Base-by-base conservation (phyloP, 2,888 invertebrate species). In the Oxyteleia sp. region DNA sequence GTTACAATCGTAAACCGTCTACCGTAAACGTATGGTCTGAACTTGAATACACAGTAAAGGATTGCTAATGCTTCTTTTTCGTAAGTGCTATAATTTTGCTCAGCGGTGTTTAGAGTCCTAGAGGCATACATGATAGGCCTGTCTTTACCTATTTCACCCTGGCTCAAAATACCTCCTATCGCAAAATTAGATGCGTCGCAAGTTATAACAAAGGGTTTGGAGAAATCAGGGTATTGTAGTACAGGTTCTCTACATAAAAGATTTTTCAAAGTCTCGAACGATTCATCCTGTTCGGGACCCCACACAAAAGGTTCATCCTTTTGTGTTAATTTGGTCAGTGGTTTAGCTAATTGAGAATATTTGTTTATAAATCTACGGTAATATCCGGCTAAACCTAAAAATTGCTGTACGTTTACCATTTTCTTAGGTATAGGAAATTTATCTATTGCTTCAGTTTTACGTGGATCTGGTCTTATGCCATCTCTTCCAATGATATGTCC, bases 161-260 rank as follows among this genome's bases (percentile, higher is more conserved):
- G 38, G n/a, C 38, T 38, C 3, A 38, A 4, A 13, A 38, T 38
- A 38, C 38, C 38, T 38, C 38, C 38, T 1, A 38, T 38, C 3
- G 38, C 38, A 13, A n/a, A 38, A 1, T n/a, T n/a, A 2, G 38
- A 38, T 2, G 38, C 45, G 16, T 45, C 45, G 3, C 16, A 16
- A 13, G 41, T 41, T 7, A 41, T 13, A 2, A 41, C 1, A 8
- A 41, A 41, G 7, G 41, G 41, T 41, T 41, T 41, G 2, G 1
- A 2, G 7, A 87, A 47, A 2, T 83, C 86, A 2, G 87, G 51
- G 26, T 87, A 88, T 49, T 81, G 53, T 8, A 57, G 7, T 2
- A 41, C 13, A 13, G 41, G 41, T 7, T 10, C 41, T 41, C 13
- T 13, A 7, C 13, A 3, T 41, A 41, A 41, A 2, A 2, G 2